A percentile compares a stretch with the other conserved stretches of the same genome.
Conservation (phyloP, 2,888 invertebrate genomes). For the Holacanthella duospinosa region DNA sequence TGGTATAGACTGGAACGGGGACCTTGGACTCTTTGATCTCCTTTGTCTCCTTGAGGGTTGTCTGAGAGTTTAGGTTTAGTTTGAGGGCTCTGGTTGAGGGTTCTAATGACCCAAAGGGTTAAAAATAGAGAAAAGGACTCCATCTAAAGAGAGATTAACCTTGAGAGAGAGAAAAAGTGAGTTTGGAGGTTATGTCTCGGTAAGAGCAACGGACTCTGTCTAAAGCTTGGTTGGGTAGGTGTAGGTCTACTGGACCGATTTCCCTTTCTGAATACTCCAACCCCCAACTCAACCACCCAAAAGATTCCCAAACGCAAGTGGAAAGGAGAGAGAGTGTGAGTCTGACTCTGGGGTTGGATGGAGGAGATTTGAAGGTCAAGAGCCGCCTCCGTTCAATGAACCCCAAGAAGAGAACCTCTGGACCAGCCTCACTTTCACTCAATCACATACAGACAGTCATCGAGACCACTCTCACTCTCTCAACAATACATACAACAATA, state of each 20-base stretch:
- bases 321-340: neutral
- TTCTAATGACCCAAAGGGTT: neutral
- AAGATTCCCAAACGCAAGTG: too few relatives aligned
- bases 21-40: too few relatives aligned
- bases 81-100: too few relatives aligned
- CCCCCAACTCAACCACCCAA: too few relatives aligned
- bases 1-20: too few relatives aligned
- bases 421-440: neutral
- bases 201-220: neutral
- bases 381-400: conserved; percentile 3
- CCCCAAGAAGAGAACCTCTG: neutral
- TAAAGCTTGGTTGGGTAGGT: too few relatives aligned
- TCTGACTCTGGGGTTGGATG: neutral
- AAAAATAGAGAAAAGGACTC: neutral
- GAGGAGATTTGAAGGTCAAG: conserved; percentile 5
- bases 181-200: neutral
- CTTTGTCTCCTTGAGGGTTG: too few relatives aligned
- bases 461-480: neutral
- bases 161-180: neutral
- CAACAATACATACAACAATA: neutral
- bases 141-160: neutral
- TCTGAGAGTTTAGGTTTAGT: too few relatives aligned
- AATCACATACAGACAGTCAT: neutral
- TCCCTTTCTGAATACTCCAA: too few relatives aligned
- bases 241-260: too few relatives aligned